These are phyloP conservation scores for Danio jaintianensis DNA, from an alignment of 2,797 vertebrate species.

Conservation along the genomic window DNA sequence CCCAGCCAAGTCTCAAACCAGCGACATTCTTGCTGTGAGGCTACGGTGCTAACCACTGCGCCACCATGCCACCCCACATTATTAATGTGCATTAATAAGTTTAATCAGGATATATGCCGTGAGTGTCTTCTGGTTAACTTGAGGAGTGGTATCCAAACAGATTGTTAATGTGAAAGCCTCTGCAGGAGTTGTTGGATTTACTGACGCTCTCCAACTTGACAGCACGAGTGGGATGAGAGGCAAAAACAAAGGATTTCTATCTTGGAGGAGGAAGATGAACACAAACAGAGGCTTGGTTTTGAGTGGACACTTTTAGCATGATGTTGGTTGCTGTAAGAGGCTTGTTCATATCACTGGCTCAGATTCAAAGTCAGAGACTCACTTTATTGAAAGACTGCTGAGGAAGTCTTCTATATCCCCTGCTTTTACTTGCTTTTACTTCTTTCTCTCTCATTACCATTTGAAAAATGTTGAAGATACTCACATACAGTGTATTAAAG, in stretches of 20 bases:
- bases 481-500: background rate
- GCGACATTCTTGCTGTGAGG: no score
- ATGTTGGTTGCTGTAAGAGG: background rate
- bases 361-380: constrained; percentile 14
- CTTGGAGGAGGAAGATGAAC: constrained; percentile 32
- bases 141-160: constrained; percentile 42
- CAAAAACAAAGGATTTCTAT: constrained; percentile 33
- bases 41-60: no score
- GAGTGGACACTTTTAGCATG: constrained; percentile 20
- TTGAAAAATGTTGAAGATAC: constrained; percentile 2
- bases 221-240: constrained; percentile 1
- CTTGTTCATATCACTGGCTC: constrained; percentile 19
- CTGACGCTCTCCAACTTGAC: constrained; percentile 32
- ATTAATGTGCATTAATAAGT: background rate
- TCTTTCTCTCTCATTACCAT: constrained; percentile 17
- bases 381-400: constrained; percentile 30
- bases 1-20: no score
- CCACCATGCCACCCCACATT: no score
- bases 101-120: background rate
- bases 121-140: no score
- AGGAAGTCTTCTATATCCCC: constrained; percentile 7
- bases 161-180: constrained; percentile 41
- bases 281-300: background rate
- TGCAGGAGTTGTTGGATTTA: constrained; percentile 31
- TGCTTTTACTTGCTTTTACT: background rate